Evolutionary conservation across 2,797 vertebrate genomes (phyloP), one percentile per base, ranked within the genome.

Genomic region (Tragelaphus eurycerus): DNA sequence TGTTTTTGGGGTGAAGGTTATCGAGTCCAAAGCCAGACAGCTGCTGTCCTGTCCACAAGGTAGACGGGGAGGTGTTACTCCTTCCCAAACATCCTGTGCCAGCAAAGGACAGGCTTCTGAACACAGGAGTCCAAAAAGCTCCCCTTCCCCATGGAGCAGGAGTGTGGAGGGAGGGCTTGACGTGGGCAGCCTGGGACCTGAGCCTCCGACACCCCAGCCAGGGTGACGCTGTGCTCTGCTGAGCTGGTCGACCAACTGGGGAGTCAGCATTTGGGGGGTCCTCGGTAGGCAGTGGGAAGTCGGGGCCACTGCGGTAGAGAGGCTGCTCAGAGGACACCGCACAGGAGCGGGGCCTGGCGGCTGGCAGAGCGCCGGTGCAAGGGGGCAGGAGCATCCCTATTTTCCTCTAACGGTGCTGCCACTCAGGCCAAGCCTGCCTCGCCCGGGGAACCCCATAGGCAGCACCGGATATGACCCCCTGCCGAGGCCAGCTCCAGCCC

Each of bases 11-110:
- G 64, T 81, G 76, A 96, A 96, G 84, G 54, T 90, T 93, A 86
- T 92, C 84, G 88, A 81, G 90, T 29, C 64, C 52, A 38, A 92
- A 89, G 88, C 93, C 96, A 96, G 81, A 92, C 62, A 86, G 38
- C 31, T 1, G 1, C n/a, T 71, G 71, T 95, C 90, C 82, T 95
- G 91, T 84, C 76, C 96, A 92, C 0, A 38, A 54, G 1, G 17
- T 9, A 31, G 48, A n/a, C 6, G 0, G 48, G 78, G 85, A 89
- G 52, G 48, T 27, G 43, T 76, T 64, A 34, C 76, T 97, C 74
- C 29, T 95, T 52, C 31, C 95, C 59, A 89, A 96, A 94, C 78
- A 88, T 94, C 91, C 95, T 94, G 86, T 67, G 74, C 78, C n/a
- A 62, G 59, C 31, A 29, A 43, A 62, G 93, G 59, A 90, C 84